Evolutionary conservation across 2,797 vertebrate species (phyloP).

Genomic region (Gallinago solitaria): DNA sequence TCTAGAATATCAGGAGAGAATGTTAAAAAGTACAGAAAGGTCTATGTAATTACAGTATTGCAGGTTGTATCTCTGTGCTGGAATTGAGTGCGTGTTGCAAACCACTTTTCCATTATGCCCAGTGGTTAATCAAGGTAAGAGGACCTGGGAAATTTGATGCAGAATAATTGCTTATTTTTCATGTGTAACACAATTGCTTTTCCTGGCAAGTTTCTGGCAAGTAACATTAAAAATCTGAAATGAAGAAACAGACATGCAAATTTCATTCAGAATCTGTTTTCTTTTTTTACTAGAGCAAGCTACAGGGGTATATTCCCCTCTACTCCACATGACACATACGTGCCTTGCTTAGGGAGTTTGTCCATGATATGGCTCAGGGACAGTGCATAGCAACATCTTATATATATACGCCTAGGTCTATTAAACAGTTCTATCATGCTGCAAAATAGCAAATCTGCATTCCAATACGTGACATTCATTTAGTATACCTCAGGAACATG

Average conservation of each 20-base stretch:
- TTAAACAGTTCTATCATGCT: not conserved
- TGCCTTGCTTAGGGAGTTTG: not conserved
- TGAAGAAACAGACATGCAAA: not conserved
- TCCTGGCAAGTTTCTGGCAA: not conserved
- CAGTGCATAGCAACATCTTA: not conserved
- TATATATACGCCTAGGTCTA: not conserved
- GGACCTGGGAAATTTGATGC: not conserved
- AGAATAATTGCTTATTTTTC: not conserved
- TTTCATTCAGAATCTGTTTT: not conserved
- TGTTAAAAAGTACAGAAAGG: not conserved
- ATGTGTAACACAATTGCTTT: not conserved
- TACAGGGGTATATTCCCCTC: not conserved
- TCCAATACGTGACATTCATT: not conserved
- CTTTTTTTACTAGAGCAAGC: not conserved
- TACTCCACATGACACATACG: not conserved
- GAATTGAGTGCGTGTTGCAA: not conserved
- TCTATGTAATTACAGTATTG: not conserved
- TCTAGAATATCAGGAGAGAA: not conserved
- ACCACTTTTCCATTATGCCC: not conserved
- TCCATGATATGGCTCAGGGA: not conserved
- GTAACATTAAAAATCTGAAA: not conserved
- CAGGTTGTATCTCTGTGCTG: not conserved
- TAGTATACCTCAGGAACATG: not conserved
- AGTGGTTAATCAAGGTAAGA: not conserved
- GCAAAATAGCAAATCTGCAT: not conserved